Percentiles rank a stretch among this genome's conserved stretches.
phyloP scores from a whole-genome alignment of 1,140 invertebrate genomes.

The Stegodyphus dumicola region DNA sequence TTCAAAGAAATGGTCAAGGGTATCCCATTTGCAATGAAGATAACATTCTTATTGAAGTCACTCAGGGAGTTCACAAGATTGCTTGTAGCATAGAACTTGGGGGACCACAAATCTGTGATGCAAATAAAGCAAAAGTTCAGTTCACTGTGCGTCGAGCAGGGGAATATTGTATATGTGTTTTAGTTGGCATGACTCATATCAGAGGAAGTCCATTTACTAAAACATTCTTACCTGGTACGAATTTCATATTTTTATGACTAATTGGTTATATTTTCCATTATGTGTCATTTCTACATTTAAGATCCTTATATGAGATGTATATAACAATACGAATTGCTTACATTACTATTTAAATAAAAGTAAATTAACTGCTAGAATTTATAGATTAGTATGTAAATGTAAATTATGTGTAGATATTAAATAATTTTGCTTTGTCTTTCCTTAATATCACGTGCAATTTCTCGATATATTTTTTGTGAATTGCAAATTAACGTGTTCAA shows the following conservation, averaged over 20 bases:
- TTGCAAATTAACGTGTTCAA: too few species aligned
- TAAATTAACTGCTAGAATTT: too few species aligned
- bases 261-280: too few species aligned
- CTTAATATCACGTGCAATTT: too few species aligned
- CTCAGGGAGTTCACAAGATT: constrained; percentile 83
- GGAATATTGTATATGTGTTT: constrained; percentile 85
- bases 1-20: constrained; percentile 89
- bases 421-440: too few species aligned
- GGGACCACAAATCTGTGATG: constrained; percentile 81
- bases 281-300: too few species aligned
- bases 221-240: constrained; percentile 75
- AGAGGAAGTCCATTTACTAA: constrained; percentile 77
- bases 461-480: too few species aligned
- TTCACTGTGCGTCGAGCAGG: constrained; percentile 92
- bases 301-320: too few species aligned
- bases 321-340: too few species aligned
- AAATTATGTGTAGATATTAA: too few species aligned
- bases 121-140: constrained; percentile 86
- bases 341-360: too few species aligned
- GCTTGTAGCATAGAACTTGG: constrained; percentile 86
- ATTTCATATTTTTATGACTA: neutral
- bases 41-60: constrained; percentile 86
- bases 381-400: too few species aligned
- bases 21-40: constrained; percentile 93
- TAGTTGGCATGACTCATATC: constrained; percentile 77